phyloP scores from a whole-genome alignment of 2,113 vertebrate species.

The Micromys minutus region DNA sequence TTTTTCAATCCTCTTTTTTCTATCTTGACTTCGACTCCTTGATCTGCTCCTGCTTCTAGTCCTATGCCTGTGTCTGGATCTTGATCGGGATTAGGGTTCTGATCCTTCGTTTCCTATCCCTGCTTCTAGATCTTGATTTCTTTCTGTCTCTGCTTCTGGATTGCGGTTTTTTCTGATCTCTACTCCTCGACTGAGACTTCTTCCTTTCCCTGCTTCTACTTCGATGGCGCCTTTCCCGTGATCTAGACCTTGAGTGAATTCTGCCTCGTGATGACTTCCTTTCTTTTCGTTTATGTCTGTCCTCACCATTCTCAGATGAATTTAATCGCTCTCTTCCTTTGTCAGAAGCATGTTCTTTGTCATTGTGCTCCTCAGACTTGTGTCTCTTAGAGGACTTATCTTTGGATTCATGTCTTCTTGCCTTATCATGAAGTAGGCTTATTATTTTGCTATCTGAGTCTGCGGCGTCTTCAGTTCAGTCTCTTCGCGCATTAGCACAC shows the following conservation, averaged over 20 bases:
- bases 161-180: constrained; percentile 90
- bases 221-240: constrained; percentile 94
- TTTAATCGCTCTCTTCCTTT: constrained; percentile 92
- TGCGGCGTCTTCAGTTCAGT: constrained; percentile 99
- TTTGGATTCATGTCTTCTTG: constrained; percentile 96
- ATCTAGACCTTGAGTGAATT: constrained; percentile 94
- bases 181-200: constrained; percentile 89
- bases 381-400: constrained; percentile 94
- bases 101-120: constrained; percentile 92
- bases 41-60: constrained; percentile 94
- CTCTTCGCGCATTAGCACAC: constrained; percentile 99
- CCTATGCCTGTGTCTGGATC: constrained; percentile 93
- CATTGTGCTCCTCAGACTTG: constrained; percentile 91
- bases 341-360: constrained; percentile 90
- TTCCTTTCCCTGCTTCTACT: constrained; percentile 94
- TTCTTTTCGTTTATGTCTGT: constrained; percentile 95
- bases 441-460: constrained; percentile 99
- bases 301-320: constrained; percentile 95
- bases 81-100: constrained; percentile 93
- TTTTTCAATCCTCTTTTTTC: constrained; percentile 95
- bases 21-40: constrained; percentile 96
- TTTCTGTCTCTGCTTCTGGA: constrained; percentile 95
- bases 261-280: constrained; percentile 91
- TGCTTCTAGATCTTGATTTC: constrained; percentile 93
- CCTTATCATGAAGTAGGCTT: constrained; percentile 99